Percentiles rank a stretch among this genome's conserved stretches.
phyloP scores from a whole-genome alignment of 64 coral and sea anemone genomes.

The Platygyra sinensis region DNA sequence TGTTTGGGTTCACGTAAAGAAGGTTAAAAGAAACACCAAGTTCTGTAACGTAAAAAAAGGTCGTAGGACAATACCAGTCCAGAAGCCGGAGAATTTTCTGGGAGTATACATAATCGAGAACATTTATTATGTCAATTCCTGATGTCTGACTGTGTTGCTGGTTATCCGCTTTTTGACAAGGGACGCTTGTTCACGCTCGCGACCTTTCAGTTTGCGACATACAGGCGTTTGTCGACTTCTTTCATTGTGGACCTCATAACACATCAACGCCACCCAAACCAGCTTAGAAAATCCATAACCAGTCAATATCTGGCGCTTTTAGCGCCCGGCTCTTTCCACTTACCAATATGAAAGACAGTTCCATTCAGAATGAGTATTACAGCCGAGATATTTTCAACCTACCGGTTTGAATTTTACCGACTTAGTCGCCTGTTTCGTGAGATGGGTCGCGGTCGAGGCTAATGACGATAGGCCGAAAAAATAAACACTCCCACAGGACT shows the following conservation, averaged over 20 bases:
- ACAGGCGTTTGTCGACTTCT: slow-evolving; percentile 45
- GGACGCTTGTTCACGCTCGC: slow-evolving; percentile 36
- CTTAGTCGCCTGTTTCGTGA: slow-evolving; percentile 88
- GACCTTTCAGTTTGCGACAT: no score
- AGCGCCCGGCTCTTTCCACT: neutral
- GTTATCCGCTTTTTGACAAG: slow-evolving; percentile 23
- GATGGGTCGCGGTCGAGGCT: slow-evolving; percentile 95
- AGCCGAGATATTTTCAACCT: slow-evolving; percentile 23
- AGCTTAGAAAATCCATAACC: neutral
- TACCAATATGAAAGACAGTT: neutral
- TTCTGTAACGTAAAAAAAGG: neutral
- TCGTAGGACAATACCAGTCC: neutral
- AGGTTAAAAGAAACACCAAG: no score
- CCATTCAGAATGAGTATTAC: neutral
- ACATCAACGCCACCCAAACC: neutral
- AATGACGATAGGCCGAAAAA: slow-evolving; percentile 98
- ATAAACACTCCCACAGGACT: slow-evolving; percentile 99
- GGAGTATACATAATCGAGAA: neutral
- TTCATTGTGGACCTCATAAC: slow-evolving; percentile 20
- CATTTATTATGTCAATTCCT: slow-evolving; percentile 10
- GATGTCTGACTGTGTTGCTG: slow-evolving; percentile 6
- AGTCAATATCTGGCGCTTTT: neutral
- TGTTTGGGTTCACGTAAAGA: neutral
- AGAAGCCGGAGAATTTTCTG: neutral
- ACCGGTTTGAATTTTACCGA: slow-evolving; percentile 86